Evolutionary conservation across 37 sponge, comb jelly and placozoan species (phyloP).

Genomic region (Lycopodina hypogea): DNA sequence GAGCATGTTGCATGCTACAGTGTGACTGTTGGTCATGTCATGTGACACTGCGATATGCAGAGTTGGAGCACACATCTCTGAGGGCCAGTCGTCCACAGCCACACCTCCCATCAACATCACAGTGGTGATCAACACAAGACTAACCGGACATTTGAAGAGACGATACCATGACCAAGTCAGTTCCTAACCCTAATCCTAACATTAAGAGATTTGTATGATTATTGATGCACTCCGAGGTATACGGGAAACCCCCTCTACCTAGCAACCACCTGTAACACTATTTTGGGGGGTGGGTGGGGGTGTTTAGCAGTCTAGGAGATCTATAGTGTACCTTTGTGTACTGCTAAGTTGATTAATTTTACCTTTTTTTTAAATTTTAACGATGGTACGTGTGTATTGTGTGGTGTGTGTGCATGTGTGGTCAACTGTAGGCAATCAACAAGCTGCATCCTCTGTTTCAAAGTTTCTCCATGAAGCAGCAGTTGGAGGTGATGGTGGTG

Average conservation of each 20-base stretch:
- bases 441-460: conserved; percentile 53
- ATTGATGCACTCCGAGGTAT: not conserved
- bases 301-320: too few species aligned
- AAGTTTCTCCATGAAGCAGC: conserved; percentile 31
- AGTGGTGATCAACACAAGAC: conserved; percentile 37
- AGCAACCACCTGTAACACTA: too few species aligned
- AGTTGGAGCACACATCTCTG: not conserved
- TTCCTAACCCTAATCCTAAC: too few species aligned
- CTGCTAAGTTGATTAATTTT: too few species aligned
- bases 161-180: conserved; percentile 61
- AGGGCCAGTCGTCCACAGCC: conserved; percentile 20
- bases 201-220: too few species aligned
- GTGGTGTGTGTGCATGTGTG: too few species aligned
- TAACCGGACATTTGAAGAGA: conserved; percentile 57
- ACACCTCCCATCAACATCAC: conserved; percentile 35
- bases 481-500: conserved; percentile 56
- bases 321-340: too few species aligned
- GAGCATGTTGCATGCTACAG: too few species aligned
- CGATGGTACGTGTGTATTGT: too few species aligned
- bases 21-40: too few species aligned
- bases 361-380: too few species aligned
- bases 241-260: not conserved
- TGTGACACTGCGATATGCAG: not conserved
- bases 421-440: conserved; percentile 24
- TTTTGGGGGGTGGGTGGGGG: too few species aligned